A percentile compares a stretch with the other conserved stretches of the same genome.
phyloP scores from a whole-genome alignment of 2,113 vertebrate genomes.

The Eupsittula cactorum region DNA sequence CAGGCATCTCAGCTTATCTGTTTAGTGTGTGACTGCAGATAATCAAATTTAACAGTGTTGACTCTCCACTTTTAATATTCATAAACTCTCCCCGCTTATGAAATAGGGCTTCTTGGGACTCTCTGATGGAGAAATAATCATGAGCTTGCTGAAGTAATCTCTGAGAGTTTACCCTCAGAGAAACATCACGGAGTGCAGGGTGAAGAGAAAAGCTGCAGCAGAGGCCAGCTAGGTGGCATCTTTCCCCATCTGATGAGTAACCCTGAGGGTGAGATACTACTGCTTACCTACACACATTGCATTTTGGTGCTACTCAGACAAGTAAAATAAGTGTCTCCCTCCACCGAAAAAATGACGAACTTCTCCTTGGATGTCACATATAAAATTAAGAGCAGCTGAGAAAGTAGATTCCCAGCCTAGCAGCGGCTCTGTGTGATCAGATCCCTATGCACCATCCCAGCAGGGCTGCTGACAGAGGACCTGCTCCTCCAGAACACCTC shows the following conservation, averaged over 20 bases:
- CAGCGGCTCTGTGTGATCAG: neutral
- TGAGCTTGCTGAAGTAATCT: neutral
- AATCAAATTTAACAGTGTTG: neutral
- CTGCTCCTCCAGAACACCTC: neutral
- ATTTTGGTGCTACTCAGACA: neutral
- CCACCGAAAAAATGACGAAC: neutral
- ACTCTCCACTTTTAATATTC: neutral
- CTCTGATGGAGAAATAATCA: neutral
- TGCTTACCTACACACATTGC: neutral
- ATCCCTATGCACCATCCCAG: neutral
- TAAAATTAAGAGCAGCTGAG: neutral
- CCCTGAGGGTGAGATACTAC: neutral
- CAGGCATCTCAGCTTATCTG: neutral
- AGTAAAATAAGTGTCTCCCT: neutral
- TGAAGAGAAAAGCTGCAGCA: neutral
- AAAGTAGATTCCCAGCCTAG: neutral
- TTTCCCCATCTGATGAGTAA: neutral
- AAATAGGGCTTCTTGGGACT: neutral
- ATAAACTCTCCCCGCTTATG: neutral
- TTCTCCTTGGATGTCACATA: neutral
- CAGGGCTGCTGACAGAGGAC: neutral
- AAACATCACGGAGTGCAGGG: neutral
- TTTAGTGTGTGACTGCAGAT: neutral
- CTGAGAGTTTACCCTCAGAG: neutral
- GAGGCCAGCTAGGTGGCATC: neutral